These are phyloP conservation scores for Gorsachius magnificus DNA, from an alignment of 2,797 vertebrate species.

Conservation along the genomic window DNA sequence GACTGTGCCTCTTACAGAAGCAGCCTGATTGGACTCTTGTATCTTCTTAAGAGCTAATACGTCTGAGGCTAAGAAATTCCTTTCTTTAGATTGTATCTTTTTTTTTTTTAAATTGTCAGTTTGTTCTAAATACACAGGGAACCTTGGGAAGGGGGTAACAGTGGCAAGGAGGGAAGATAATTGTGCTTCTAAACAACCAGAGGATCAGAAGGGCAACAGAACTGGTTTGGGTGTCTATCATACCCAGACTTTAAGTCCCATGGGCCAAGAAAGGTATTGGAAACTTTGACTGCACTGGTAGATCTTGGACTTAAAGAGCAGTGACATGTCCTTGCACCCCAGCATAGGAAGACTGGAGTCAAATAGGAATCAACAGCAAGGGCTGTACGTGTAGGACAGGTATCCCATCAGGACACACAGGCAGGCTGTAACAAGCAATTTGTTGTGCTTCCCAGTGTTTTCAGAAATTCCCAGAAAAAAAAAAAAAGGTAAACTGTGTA, in stretches of 20 bases:
- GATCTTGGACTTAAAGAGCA: neutral
- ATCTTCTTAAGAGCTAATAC: neutral
- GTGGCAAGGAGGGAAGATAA: neutral
- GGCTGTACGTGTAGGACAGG: too few species aligned
- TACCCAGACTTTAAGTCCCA: neutral
- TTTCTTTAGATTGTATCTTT: neutral
- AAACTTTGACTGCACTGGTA: neutral
- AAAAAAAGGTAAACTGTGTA: neutral
- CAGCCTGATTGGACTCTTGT: neutral
- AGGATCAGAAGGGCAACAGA: neutral
- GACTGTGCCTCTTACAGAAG: neutral
- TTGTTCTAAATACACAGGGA: neutral
- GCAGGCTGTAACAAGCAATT: neutral
- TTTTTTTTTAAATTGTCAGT: neutral
- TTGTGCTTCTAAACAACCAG: neutral
- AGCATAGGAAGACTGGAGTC: neutral
- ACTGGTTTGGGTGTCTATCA: neutral
- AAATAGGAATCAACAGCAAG: neutral
- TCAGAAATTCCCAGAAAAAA: neutral
- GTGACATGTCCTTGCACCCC: neutral
- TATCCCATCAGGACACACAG: neutral
- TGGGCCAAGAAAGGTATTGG: neutral
- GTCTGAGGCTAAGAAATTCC: neutral
- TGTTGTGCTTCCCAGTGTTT: neutral
- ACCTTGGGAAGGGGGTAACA: neutral